phyloP scores from a whole-genome alignment of 1,140 invertebrate species.

The Plodia interpunctella region DNA sequence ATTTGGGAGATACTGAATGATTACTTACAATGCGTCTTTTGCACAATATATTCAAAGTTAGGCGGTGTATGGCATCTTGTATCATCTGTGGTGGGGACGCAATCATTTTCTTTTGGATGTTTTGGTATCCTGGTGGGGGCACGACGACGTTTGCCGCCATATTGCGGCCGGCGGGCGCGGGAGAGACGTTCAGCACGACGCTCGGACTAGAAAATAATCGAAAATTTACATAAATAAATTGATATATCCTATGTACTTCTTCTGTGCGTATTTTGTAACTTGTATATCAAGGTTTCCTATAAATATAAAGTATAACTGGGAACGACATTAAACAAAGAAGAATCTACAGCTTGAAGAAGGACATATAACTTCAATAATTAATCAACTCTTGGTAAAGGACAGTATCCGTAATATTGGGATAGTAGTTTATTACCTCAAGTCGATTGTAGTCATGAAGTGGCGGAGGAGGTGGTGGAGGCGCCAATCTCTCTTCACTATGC shows the following conservation, averaged over 20 bases:
- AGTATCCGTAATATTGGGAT: background rate
- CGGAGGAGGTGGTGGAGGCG: conserved; percentile 55
- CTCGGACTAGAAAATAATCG: conserved; percentile 45
- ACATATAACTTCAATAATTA: too few species aligned
- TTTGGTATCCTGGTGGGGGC: conserved; percentile 40
- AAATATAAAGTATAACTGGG: too few species aligned
- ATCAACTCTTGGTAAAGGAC: too few species aligned
- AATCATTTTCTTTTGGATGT: conserved; percentile 60
- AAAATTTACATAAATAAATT: background rate
- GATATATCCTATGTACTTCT: too few species aligned
- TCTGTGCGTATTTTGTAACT: too few species aligned
- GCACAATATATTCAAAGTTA: conserved; percentile 50
- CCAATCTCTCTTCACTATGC: conserved; percentile 81
- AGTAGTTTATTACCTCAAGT: conserved; percentile 42
- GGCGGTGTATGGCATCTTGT: conserved; percentile 48
- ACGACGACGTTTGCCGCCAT: conserved; percentile 56
- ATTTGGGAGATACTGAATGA: too few species aligned
- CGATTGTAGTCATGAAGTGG: conserved; percentile 63
- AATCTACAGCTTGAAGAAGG: too few species aligned
- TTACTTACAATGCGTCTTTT: conserved; percentile 50
- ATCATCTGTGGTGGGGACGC: conserved; percentile 43
- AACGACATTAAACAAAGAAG: too few species aligned
- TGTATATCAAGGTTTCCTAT: too few species aligned
- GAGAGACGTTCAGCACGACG: conserved; percentile 63
- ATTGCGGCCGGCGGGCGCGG: conserved; percentile 61